Base-by-base conservation (phyloP, 2,113 vertebrate genomes). In the Stigmatopora argus region DNA sequence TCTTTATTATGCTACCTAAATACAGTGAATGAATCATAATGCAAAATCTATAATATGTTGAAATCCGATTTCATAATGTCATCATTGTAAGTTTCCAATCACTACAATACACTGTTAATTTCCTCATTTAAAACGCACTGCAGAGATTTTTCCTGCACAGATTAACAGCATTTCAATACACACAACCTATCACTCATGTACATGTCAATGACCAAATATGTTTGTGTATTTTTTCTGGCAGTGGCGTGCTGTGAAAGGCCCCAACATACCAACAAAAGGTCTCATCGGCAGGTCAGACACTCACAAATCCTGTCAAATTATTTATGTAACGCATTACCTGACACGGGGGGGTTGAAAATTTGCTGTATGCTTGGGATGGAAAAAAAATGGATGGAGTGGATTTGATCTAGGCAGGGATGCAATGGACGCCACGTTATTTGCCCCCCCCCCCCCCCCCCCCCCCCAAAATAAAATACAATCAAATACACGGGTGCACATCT, bases 321-420 rank as follows among this genome's bases (percentile, higher is more conserved):
- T 84, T 84, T 85, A 86, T 71, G 69, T 85, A 85, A 86, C 79
- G 70, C 72, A 65, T 76, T 83, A 75, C 77, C 83, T 85, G 77
- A 72, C 75, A 77, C 65, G 21, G n/a, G 21, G 41, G 23, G 14
- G 53, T 13, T 31, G n/a, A 45, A 45, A 31, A 31, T 31, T 45
- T 4, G 59, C 57, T 60, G 3, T 13, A 46, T 21, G 12, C 17
- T 45, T 1, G 58, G 19, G n/a, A n/a, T n/a, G n/a, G n/a, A n/a
- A n/a, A 21, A 61, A 45, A 44, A 21, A 63, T 48, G 12, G 7
- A 63, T 31, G 55, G 26, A 26, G 21, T 9, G 11, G 31, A 35
- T 15, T 41, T 5, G 38, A 41, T 41, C 13, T 7, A 31, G 26
- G 53, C 51, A 53, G 51, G 51, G 53, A 56, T 31, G 53, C 53